These are phyloP conservation scores for Gadus chalcogrammus DNA, from an alignment of 2,113 vertebrate species.

Conservation along the genomic window DNA sequence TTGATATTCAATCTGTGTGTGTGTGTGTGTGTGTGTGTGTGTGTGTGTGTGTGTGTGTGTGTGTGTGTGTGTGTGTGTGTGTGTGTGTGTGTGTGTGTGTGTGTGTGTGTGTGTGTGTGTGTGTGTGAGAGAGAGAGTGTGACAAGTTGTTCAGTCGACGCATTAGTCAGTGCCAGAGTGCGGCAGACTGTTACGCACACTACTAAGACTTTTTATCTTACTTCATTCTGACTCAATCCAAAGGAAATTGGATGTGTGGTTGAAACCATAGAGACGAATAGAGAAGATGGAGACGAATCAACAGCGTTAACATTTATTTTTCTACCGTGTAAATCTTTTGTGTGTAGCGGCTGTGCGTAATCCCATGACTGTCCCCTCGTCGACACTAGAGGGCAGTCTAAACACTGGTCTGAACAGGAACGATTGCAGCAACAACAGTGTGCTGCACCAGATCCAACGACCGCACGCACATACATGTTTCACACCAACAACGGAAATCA, in stretches of 20 bases:
- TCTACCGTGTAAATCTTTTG: background rate
- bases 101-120: too few relatives aligned
- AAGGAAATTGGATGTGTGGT: too few relatives aligned
- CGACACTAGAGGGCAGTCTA: slow-evolving; percentile 52
- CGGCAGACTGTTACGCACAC: background rate
- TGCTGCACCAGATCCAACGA: slow-evolving; percentile 32
- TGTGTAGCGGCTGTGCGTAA: background rate
- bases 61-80: too few relatives aligned
- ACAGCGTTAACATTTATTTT: background rate
- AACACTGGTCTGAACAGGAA: slow-evolving; percentile 7
- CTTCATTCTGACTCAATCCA: background rate
- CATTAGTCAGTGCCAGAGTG: slow-evolving; percentile 1
- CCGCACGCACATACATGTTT: slow-evolving; percentile 29
- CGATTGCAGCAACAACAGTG: slow-evolving; percentile 43
- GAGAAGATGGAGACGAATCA: background rate
- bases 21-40: background rate
- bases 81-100: too few relatives aligned
- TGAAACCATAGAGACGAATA: too few relatives aligned
- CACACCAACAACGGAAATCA: slow-evolving; percentile 17
- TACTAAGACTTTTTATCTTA: background rate
- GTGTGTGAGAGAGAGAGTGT: too few relatives aligned
- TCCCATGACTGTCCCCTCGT: slow-evolving; percentile 4
- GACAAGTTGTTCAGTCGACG: background rate
- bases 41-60: too few relatives aligned
- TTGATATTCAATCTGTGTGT: background rate